These are phyloP conservation scores for Aphyosemion australe DNA, from an alignment of 2,113 vertebrate genomes.

Conservation along the genomic window DNA sequence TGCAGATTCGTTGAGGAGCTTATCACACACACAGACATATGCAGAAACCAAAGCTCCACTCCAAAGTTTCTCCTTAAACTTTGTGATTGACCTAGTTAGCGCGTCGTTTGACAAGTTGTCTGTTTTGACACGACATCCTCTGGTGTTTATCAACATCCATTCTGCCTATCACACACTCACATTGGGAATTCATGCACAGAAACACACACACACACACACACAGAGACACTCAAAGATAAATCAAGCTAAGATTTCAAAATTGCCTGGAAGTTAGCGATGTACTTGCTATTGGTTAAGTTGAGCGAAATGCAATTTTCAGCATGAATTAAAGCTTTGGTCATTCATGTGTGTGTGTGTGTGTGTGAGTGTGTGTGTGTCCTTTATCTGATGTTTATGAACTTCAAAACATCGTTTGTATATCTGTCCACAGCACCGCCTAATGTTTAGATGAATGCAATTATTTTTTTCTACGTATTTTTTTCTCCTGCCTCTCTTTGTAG, in stretches of 20 bases:
- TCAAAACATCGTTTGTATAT: constrained; percentile 28
- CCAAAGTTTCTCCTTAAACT: constrained; percentile 80
- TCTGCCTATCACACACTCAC: constrained; percentile 73
- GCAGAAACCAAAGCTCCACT: constrained; percentile 74
- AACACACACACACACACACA: constrained; percentile 13
- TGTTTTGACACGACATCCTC: constrained; percentile 79
- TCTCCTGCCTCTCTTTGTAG: constrained; percentile 6
- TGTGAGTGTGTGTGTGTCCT: constrained; percentile 8
- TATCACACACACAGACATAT: constrained; percentile 63
- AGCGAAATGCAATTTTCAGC: constrained; percentile 30
- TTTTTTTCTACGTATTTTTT: neutral
- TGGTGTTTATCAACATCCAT: constrained; percentile 75
- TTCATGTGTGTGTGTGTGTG: constrained; percentile 1
- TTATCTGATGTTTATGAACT: constrained; percentile 33
- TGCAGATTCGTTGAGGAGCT: constrained; percentile 75
- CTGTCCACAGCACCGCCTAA: constrained; percentile 69
- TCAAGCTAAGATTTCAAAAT: constrained; percentile 55
- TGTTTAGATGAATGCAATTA: constrained; percentile 25
- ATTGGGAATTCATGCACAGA: constrained; percentile 58
- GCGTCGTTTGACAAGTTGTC: constrained; percentile 76
- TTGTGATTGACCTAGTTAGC: constrained; percentile 81
- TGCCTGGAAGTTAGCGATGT: constrained; percentile 38
- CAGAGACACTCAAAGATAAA: constrained; percentile 51
- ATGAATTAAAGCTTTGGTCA: constrained; percentile 38
- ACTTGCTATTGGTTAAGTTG: constrained; percentile 37